A percentile compares a stretch with the other conserved stretches of the same genome.
Evolutionary conservation across 2,888 invertebrate species (phyloP).

Genomic region (Cryptocephalus moraei): DNA sequence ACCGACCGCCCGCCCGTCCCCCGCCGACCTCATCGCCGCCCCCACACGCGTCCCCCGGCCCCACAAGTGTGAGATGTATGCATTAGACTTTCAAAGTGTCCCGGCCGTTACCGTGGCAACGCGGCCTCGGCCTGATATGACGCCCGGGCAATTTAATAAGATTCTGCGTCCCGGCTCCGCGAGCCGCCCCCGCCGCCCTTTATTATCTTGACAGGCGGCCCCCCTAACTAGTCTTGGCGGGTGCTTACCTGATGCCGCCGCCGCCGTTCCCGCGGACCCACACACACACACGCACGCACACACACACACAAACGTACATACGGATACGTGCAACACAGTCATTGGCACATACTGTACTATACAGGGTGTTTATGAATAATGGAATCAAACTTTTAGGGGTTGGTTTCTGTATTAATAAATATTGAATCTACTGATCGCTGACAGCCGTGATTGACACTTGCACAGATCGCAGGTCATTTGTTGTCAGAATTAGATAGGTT

Average conservation of each 20-base stretch:
- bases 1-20: slow-evolving; percentile 33
- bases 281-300: no score
- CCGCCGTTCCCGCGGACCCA: neutral
- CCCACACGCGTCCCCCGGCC: slow-evolving; percentile 19
- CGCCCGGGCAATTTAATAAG: slow-evolving; percentile 50
- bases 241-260: slow-evolving; percentile 1
- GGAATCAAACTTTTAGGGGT: no score
- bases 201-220: slow-evolving; percentile 20
- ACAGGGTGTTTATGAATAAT: no score
- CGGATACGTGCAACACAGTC: no score
- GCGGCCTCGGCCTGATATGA: slow-evolving; percentile 53
- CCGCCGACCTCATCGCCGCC: slow-evolving; percentile 8
- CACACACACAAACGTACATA: no score
- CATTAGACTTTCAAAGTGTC: slow-evolving; percentile 44
- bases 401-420: no score
- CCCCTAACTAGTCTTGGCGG: neutral
- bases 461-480: no score
- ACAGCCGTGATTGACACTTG: no score
- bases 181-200: slow-evolving; percentile 25
- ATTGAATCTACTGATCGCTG: no score
- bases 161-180: slow-evolving; percentile 39
- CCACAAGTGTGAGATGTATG: slow-evolving; percentile 40
- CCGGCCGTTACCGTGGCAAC: slow-evolving; percentile 60
- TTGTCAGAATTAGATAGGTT: no score
- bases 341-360: no score